phyloP scores from a whole-genome alignment of 2,888 invertebrate species.

The Brachypterus glaber region DNA sequence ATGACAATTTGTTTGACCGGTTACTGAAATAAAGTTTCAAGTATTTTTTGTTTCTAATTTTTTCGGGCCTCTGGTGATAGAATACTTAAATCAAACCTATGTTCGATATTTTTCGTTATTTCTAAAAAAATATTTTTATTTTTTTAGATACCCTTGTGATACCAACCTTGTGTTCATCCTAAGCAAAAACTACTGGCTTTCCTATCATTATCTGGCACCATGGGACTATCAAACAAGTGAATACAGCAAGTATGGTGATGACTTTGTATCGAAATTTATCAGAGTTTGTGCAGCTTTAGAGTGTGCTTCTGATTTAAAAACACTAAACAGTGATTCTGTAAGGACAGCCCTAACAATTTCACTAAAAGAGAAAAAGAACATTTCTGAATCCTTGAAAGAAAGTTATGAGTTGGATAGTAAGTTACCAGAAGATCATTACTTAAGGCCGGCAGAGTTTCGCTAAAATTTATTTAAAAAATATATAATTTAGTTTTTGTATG shows the following conservation, averaged over 20 bases:
- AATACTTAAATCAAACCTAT: too few relatives aligned
- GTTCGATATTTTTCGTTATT: not conserved
- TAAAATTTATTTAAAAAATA: too few relatives aligned
- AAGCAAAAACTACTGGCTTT: slow-evolving; percentile 67
- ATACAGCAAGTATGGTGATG: slow-evolving; percentile 64
- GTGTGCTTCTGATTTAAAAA: slow-evolving; percentile 53
- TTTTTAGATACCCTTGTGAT: slow-evolving; percentile 54
- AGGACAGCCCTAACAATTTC: slow-evolving; percentile 54
- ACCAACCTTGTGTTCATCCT: slow-evolving; percentile 68
- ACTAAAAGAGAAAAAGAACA: slow-evolving; percentile 46
- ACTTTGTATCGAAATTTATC: slow-evolving; percentile 58
- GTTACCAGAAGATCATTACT: slow-evolving; percentile 39
- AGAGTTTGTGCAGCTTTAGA: slow-evolving; percentile 62
- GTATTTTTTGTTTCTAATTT: not conserved
- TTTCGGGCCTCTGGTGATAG: too few relatives aligned
- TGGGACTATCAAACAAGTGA: slow-evolving; percentile 78
- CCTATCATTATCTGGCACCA: slow-evolving; percentile 70
- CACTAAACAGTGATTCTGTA: slow-evolving; percentile 53
- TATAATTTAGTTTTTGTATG: too few relatives aligned
- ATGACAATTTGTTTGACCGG: too few relatives aligned
- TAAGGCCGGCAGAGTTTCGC: slow-evolving; percentile 22
- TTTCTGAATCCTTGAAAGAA: slow-evolving; percentile 38
- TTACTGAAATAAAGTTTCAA: not conserved
- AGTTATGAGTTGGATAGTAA: slow-evolving; percentile 27
- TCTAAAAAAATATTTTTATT: too few relatives aligned